Evolutionary conservation across 2,888 invertebrate species (phyloP).

Genomic region (Erebia ligea): DNA sequence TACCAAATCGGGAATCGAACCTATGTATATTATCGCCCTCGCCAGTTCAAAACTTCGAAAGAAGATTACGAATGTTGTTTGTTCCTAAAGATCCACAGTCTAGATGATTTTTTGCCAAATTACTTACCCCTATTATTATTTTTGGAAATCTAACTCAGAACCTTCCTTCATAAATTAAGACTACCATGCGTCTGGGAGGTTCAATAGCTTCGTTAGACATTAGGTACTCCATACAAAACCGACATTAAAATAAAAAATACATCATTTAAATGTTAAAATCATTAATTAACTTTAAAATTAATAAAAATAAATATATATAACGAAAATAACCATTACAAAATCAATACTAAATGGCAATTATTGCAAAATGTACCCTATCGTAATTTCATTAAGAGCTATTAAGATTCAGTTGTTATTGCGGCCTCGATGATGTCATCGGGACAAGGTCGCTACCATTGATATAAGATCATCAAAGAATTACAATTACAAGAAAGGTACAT

Average conservation of each 20-base stretch:
- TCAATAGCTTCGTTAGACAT: no score
- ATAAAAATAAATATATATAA: not conserved
- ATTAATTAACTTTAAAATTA: not conserved
- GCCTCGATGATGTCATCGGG: conserved; percentile 22
- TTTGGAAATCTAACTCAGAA: no score
- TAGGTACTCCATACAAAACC: not conserved
- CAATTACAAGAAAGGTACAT: no score
- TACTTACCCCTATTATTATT: no score
- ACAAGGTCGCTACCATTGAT: conserved; percentile 21
- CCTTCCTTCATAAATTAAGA: no score
- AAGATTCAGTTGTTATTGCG: conserved; percentile 5
- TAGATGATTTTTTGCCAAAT: no score
- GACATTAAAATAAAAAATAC: not conserved
- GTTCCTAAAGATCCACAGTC: no score
- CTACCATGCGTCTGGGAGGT: no score
- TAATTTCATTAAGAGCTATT: conserved; percentile 16
- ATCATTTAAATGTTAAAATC: conserved; percentile 12
- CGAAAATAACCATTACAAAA: conserved; percentile 11
- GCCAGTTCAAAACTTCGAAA: no score
- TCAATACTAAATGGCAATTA: not conserved
- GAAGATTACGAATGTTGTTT: no score
- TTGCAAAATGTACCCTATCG: conserved; percentile 10
- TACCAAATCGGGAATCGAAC: no score
- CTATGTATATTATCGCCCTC: no score
- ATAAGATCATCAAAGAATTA: not conserved